Base-by-base conservation (phyloP, 2,113 vertebrate genomes). In the Brienomyrus brachyistius region DNA sequence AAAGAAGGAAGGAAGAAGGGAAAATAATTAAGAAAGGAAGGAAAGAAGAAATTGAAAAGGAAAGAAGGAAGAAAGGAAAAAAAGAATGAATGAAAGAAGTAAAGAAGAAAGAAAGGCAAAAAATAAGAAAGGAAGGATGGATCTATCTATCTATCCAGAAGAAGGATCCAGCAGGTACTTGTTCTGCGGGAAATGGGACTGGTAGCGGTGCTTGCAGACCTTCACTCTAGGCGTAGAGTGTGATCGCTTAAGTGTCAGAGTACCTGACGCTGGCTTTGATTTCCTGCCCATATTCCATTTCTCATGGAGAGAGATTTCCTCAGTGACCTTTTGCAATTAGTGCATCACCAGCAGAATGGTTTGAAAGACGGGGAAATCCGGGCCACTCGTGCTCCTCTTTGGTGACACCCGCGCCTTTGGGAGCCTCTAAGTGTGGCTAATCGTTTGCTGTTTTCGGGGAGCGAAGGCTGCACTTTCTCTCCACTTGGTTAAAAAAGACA, bases 381-480 rank as follows among this genome's bases (percentile, higher is more conserved):
- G 70, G 70, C 17, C 31, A 77, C 59, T 35, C 13, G 5, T 8
- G 35, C 5, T 80, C 0, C 31, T 80, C 74, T 80, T 80, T 80
- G 35, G 74, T 80, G 74, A 19, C 5, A 43, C 13, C 1, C 5
- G 1, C 15, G 15, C 74, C 74, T 43, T 80, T 43, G 17, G 35
- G 74, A 21, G 3, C 5, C 83, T 27, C 83, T 11, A 92, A 90
- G 91, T n/a, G 88, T 93, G 94, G 92, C 94, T 96, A 96, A 95
- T 95, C 95, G 95, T 95, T 93, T 92, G 94, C 94, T 95, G 96
- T 95, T 95, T 94, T 94, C 94, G 92, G 92, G 91, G 40, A 80
- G 92, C 92, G 93, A 93, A 92, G 89, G 93, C 93, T 95, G 93
- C 92, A 92, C 94, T 92, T 93, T 51, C 89, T 91, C 93, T 94